Evolutionary conservation across 2,113 vertebrate species (phyloP).

Genomic region (Fregata magnificens): DNA sequence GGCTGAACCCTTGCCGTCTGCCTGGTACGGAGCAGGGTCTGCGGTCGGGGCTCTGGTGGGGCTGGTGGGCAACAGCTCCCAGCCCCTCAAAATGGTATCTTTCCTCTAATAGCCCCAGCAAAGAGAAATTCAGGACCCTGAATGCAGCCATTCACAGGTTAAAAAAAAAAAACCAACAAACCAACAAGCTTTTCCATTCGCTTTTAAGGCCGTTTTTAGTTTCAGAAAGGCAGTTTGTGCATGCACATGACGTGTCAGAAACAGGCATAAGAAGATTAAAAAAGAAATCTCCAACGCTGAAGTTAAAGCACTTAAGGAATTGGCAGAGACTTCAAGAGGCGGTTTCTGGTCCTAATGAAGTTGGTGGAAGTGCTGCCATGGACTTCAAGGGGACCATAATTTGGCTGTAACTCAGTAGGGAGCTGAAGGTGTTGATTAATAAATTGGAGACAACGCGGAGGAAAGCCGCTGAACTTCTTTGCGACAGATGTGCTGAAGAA

Average conservation of each 20-base stretch:
- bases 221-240: constrained; percentile 2
- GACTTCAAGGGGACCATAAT: constrained; percentile 51
- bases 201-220: not conserved
- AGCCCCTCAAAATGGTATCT: not conserved
- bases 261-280: not conserved
- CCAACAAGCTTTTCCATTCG: not conserved
- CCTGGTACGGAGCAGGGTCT: not conserved
- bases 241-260: not conserved
- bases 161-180: not conserved
- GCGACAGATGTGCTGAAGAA: constrained; percentile 33
- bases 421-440: constrained; percentile 62
- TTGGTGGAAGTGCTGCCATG: constrained; percentile 28
- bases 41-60: rapidly evolving
- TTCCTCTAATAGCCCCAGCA: not conserved
- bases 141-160: not conserved
- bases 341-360: constrained; percentile 43
- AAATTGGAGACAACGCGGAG: constrained; percentile 15
- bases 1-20: not conserved
- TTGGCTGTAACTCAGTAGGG: constrained; percentile 47
- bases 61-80: not conserved
- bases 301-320: constrained; percentile 49
- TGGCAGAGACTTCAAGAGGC: constrained; percentile 53
- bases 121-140: not conserved
- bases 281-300: not conserved
- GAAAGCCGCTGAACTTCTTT: constrained; percentile 23